These are phyloP conservation scores for Archaeoteleia sp. DNA, from an alignment of 2,888 invertebrate species.

Conservation along the genomic window DNA sequence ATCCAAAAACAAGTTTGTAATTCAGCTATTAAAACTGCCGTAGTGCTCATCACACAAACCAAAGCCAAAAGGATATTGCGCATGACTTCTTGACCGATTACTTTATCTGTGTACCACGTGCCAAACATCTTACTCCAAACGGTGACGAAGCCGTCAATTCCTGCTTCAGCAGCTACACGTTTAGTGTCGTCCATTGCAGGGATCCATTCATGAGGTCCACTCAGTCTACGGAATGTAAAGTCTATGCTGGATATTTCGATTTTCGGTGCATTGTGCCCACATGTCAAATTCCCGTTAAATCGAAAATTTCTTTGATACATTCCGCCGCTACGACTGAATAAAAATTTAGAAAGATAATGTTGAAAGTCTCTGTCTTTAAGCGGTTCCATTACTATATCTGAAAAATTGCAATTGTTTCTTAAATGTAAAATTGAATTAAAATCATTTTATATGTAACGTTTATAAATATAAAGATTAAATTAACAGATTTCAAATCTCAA, in stretches of 20 bases:
- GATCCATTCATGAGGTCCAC: constrained; percentile 81
- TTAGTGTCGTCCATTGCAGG: constrained; percentile 84
- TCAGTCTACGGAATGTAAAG: constrained; percentile 79
- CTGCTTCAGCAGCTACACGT: constrained; percentile 77
- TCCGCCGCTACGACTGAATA: constrained; percentile 82
- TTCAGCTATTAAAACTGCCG: constrained; percentile 84
- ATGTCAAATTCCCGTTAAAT: constrained; percentile 78
- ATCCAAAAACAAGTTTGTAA: constrained; percentile 87
- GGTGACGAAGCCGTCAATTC: constrained; percentile 80
- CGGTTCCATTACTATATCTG: constrained; percentile 75
- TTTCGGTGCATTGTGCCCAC: constrained; percentile 79
- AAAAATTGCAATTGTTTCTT: no score
- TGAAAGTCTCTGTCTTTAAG: constrained; percentile 78
- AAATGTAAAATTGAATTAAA: no score
- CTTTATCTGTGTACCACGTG: constrained; percentile 87
- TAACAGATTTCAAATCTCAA: no score
- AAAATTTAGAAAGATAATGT: constrained; percentile 81
- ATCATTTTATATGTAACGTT: no score
- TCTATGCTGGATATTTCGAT: constrained; percentile 79
- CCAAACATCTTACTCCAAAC: constrained; percentile 85
- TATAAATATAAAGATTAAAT: no score
- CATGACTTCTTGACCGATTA: constrained; percentile 84
- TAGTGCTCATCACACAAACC: constrained; percentile 87
- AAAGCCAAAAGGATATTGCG: constrained; percentile 85
- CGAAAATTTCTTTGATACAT: constrained; percentile 82